Base-by-base conservation (phyloP, 2,797 vertebrate genomes). In the Argya squamiceps region DNA sequence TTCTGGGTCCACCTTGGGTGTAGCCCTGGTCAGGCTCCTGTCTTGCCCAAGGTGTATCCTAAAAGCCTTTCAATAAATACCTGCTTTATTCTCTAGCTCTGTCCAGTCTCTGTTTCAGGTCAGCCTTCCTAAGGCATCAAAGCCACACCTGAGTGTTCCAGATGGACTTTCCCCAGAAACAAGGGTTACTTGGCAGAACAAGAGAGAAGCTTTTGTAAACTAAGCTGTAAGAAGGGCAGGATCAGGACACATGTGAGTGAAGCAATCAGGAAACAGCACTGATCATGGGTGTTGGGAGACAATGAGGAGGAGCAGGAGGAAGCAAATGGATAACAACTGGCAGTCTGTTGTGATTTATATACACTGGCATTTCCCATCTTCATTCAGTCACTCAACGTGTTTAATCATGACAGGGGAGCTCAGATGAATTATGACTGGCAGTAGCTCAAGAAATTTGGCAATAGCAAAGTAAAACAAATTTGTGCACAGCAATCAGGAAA, bases 331-430 rank as follows among this genome's bases (percentile, higher is more conserved):
- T 69, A 92, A n/a, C 82, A 96, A 88, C 82, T 88, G 76, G 63
- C 62, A 92, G 59, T 2, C 47, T 85, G 53, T 12, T 75, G 82
- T 95, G 96, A 95, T 96, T 90, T 93, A 76, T 75, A 12, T 3
- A 27, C 63, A 10, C 85, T 78, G 88, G 85, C 83, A 92, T 93
- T 94, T 95, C 88, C 82, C 89, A 85, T 89, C 87, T 93, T 84
- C 85, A 21, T 81, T 78, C 79, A 58, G 69, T 67, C 74, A 60
- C 27, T 63, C 76, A 56, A 12, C 1, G 6, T 86, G 85, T 88
- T 88, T 68, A 82, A 90, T 84, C 83, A 60, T 12, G 12, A 84
- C 52, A 21, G 2, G 37, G 82, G 65, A 88, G 63, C 52, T 86
- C 82, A 34, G 53, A 49, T 81, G 59, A 80, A 68, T 85, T 92